Conservation (phyloP, 2,113 vertebrate species). For the Zonotrichia leucophrys region DNA sequence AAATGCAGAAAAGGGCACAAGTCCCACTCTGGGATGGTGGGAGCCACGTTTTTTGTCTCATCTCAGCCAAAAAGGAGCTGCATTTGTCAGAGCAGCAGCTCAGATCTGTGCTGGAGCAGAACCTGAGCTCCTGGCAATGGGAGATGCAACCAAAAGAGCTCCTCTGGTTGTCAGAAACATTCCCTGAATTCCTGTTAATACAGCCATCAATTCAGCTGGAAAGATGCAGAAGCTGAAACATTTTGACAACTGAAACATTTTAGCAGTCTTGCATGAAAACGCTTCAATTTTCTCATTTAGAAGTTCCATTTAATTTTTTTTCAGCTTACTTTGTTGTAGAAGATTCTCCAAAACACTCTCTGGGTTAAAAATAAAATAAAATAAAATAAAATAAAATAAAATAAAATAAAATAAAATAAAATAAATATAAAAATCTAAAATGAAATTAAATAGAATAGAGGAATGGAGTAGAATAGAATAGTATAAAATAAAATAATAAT, state of each 20-base stretch:
- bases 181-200: neutral
- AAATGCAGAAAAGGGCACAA: neutral
- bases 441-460: too few species aligned
- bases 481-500: too few species aligned
- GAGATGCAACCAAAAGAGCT: neutral
- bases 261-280: neutral
- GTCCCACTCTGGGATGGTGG: accelerated
- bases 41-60: neutral
- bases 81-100: neutral
- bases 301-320: neutral
- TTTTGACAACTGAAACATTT: constrained; percentile 38
- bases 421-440: too few species aligned
- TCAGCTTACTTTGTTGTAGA: neutral
- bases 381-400: too few species aligned
- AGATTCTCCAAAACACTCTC: neutral
- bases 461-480: too few species aligned
- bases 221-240: neutral
- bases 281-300: constrained; percentile 12
- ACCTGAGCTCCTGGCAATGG: neutral
- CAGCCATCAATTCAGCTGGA: neutral
- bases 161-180: neutral
- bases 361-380: neutral
- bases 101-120: neutral
- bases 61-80: neutral
- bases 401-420: too few species aligned